phyloP scores from a whole-genome alignment of 1,140 invertebrate species.

The Dinoponera quadriceps region DNA sequence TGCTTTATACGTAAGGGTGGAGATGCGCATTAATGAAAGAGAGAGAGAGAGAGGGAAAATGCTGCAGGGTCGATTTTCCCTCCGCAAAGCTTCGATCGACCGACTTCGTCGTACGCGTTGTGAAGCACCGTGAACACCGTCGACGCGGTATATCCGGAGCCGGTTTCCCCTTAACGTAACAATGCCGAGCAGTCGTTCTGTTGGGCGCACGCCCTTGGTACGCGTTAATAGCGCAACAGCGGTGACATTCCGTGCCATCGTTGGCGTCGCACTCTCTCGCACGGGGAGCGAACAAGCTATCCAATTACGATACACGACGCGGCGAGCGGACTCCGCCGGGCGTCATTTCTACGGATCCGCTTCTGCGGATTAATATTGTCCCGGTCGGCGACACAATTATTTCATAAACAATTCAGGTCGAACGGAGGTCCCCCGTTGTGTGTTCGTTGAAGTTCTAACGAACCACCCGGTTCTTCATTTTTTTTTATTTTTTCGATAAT shows the following conservation, averaged over 20 bases:
- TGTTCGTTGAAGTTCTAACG: too few relatives aligned
- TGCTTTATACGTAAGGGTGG: too few relatives aligned
- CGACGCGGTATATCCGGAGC: slow-evolving; percentile 23
- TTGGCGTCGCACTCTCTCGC: slow-evolving; percentile 40
- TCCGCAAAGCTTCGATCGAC: background rate
- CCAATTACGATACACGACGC: slow-evolving; percentile 33
- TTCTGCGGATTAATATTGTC: background rate
- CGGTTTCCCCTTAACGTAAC: slow-evolving; percentile 34
- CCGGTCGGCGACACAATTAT: too few relatives aligned
- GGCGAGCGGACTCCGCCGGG: background rate
- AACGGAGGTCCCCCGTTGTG: too few relatives aligned
- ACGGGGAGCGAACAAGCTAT: slow-evolving; percentile 31
- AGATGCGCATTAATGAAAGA: too few relatives aligned
- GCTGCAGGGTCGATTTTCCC: background rate
- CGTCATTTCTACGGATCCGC: background rate
- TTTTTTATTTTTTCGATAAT: too few relatives aligned
- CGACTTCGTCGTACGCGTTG: background rate
- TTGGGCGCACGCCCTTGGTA: slow-evolving; percentile 34
- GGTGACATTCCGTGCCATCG: slow-evolving; percentile 60
- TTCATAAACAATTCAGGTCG: too few relatives aligned
- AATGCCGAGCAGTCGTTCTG: slow-evolving; percentile 5
- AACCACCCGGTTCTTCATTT: too few relatives aligned
- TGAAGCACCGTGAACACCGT: background rate
- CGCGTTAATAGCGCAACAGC: slow-evolving; percentile 39
- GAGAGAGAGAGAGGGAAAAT: too few relatives aligned